Evolutionary conservation across 2,113 vertebrate genomes (phyloP).

Genomic region (Paramormyrops kingsleyae): DNA sequence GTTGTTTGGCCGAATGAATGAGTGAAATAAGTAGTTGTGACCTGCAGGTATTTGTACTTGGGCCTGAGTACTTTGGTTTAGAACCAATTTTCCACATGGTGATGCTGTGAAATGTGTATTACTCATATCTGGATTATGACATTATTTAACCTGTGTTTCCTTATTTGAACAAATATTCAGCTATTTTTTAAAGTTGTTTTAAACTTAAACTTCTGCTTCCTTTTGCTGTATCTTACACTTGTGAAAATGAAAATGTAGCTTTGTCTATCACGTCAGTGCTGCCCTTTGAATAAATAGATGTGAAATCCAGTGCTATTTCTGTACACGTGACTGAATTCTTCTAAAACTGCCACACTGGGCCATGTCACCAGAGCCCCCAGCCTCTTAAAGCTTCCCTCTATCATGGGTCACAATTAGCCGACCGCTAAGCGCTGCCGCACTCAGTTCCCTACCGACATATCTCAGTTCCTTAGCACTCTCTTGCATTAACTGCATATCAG

Average conservation of each 20-base stretch:
- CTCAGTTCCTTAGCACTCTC: neutral
- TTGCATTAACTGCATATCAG: neutral
- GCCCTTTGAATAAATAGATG: neutral
- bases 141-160: neutral
- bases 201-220: neutral
- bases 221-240: neutral
- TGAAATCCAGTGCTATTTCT: neutral
- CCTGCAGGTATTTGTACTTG: neutral
- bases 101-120: neutral
- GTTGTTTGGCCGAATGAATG: neutral
- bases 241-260: neutral
- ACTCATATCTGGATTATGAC: neutral
- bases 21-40: neutral
- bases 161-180: neutral
- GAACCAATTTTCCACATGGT: neutral
- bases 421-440: neutral
- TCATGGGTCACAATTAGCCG: neutral
- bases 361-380: neutral
- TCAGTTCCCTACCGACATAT: neutral
- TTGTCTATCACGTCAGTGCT: neutral
- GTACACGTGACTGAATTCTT: neutral
- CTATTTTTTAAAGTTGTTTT: neutral
- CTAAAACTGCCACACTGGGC: neutral
- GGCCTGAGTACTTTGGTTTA: neutral
- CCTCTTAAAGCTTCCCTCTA: neutral